These are phyloP conservation scores for Gopherus flavomarginatus DNA, from an alignment of 2,113 vertebrate genomes.

Conservation along the genomic window DNA sequence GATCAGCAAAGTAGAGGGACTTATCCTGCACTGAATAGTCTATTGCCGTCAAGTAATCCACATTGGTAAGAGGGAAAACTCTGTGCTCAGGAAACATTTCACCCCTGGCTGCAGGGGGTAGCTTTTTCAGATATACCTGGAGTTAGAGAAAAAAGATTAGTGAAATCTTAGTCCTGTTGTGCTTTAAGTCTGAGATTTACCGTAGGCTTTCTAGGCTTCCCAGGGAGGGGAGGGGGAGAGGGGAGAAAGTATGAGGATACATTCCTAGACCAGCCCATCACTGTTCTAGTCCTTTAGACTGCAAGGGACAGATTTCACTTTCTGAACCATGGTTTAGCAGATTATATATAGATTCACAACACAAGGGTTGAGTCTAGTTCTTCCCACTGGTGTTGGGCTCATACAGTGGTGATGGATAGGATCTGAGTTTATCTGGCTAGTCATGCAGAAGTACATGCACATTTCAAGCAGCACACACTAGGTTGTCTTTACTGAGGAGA, in stretches of 20 bases:
- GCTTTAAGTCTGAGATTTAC: background rate
- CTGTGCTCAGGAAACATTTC: conserved; percentile 75
- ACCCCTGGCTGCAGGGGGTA: conserved; percentile 62
- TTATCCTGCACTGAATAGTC: conserved; percentile 80
- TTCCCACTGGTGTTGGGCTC: background rate
- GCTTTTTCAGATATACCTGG: conserved; percentile 85
- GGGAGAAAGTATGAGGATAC: too few species aligned
- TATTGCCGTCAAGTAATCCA: conserved; percentile 71
- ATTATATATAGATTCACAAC: background rate
- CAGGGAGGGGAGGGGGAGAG: accelerated
- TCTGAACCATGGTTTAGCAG: background rate
- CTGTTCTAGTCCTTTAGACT: background rate
- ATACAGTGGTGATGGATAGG: too few species aligned
- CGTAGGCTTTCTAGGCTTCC: background rate
- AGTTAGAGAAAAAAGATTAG: background rate
- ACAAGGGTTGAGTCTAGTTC: background rate
- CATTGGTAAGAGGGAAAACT: conserved; percentile 75
- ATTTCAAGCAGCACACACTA: too few species aligned
- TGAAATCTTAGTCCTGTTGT: background rate
- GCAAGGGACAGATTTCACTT: background rate
- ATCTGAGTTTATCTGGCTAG: too few species aligned
- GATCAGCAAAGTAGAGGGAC: conserved; percentile 84
- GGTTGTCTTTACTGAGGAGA: too few species aligned
- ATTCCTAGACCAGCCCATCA: too few species aligned
- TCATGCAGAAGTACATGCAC: too few species aligned